Evolutionary conservation across 2,888 invertebrate species (phyloP), one percentile per base, ranked within the genome.

Genomic region (Adela reaumurella): DNA sequence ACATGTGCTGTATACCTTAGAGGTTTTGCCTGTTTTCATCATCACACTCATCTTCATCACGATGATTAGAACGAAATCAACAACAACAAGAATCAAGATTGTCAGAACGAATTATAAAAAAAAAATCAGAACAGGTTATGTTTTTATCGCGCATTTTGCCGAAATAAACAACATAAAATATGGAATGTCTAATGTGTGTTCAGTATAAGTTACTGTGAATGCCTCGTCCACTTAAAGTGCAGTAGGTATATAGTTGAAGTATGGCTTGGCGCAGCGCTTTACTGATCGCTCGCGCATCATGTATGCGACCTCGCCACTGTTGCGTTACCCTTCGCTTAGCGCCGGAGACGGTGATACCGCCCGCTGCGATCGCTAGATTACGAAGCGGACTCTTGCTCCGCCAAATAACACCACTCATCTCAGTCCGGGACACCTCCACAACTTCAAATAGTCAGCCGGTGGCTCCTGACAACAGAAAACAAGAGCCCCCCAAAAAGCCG

Each of bases 401-500:
- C 11, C 35, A 35, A 14, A 14, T 35, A 35, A 35, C 35, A 14
- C 35, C 35, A 3, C 14, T 35, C 11, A 35, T 14, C 14, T 14
- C 35, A 8, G 35, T 11, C 3, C 35, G 35, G 35, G 3, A 3
- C 8, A 3, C n/a, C 6, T 35, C 35, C 35, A 14, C 35, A n/a
- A n/a, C n/a, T n/a, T n/a, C n/a, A n/a, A n/a, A n/a, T n/a, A n/a
- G n/a, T n/a, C n/a, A n/a, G n/a, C n/a, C n/a, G n/a, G n/a, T n/a
- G n/a, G n/a, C n/a, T n/a, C n/a, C n/a, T n/a, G 35, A 35, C 11
- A 14, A 35, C 35, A 35, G 11, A 3, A 14, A 14, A 8, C 6
- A 35, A 11, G 3, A 8, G 6, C 3, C 4, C 35, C 35, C 35
- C 3, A 8, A 8, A 14, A 83, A 90, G 65, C 62, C 74, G 57